A percentile compares a stretch with the other conserved stretches of the same genome.
Conservation (phyloP, 2,888 invertebrate genomes). For the Hypolimnas misippus region DNA sequence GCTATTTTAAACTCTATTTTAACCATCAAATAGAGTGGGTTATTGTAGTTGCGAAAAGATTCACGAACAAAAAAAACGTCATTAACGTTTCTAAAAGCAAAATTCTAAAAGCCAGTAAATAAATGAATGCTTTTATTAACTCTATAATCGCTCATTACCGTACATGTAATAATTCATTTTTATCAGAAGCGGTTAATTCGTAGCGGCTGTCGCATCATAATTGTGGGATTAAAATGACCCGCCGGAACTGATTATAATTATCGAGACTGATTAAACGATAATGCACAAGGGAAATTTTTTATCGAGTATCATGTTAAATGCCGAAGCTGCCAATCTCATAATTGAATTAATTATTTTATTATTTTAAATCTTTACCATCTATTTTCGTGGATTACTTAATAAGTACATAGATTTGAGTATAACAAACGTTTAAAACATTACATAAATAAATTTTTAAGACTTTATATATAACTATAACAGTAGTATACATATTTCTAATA, state of each 20-base stretch:
- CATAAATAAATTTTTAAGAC: too few species aligned
- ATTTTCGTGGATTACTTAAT: too few species aligned
- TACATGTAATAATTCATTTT: conserved; percentile 15
- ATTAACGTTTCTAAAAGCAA: background rate
- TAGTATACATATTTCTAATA: too few species aligned
- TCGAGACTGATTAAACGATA: background rate
- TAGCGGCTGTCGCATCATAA: conserved; percentile 24
- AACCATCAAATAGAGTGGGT: too few species aligned
- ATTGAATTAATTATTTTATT: too few species aligned
- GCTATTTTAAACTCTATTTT: conserved; percentile 18
- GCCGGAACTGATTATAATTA: conserved; percentile 18
- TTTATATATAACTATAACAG: too few species aligned
- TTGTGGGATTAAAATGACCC: conserved; percentile 22
- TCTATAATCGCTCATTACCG: background rate
- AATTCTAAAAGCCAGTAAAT: background rate
- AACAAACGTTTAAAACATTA: too few species aligned
- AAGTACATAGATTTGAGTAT: too few species aligned
- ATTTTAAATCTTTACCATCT: too few species aligned
- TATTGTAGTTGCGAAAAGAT: too few species aligned
- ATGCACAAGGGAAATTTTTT: background rate
- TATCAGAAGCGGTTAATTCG: conserved; percentile 24
- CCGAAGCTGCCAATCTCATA: too few species aligned
- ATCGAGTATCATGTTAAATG: background rate
- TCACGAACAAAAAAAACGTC: background rate
- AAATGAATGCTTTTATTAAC: background rate